A percentile compares a stretch with the other conserved stretches of the same genome.
These are phyloP conservation scores for Cricetomys ansorgei DNA, from an alignment of 2,113 vertebrate species.

Conservation along the genomic window DNA sequence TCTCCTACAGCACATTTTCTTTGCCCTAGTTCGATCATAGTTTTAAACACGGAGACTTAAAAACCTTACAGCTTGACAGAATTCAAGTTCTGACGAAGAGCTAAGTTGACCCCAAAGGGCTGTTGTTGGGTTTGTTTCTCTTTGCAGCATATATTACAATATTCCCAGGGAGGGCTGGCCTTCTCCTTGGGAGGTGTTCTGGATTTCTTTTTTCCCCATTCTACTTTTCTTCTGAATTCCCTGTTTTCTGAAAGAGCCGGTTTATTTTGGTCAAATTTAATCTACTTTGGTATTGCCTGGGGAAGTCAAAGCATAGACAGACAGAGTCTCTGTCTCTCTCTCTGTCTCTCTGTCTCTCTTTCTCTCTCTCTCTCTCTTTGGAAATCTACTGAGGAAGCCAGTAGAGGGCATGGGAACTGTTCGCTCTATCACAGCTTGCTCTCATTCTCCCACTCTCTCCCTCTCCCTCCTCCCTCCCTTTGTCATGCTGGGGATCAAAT, in stretches of 20 bases:
- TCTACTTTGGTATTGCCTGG: not conserved
- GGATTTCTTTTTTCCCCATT: not conserved
- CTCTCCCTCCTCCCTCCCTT: not conserved
- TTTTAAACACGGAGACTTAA: not conserved
- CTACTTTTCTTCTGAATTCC: not conserved
- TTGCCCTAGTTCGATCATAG: not conserved
- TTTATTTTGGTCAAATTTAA: slow-evolving; percentile 35
- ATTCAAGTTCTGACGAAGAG: not conserved
- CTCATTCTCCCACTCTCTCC: not conserved
- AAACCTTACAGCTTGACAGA: not conserved
- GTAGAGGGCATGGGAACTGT: not conserved
- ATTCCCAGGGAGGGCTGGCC: not conserved
- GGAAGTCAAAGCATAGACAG: not conserved
- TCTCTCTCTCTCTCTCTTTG: not conserved
- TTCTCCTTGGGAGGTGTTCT: not conserved
- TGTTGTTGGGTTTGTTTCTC: not conserved
- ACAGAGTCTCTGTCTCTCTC: not conserved
- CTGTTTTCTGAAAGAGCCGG: not conserved
- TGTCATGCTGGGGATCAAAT: not conserved
- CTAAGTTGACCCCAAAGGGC: not conserved
- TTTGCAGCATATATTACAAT: not conserved
- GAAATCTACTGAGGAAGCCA: not conserved
- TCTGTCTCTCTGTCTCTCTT: not conserved
- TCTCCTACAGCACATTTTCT: not conserved
- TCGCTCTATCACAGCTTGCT: not conserved